Evolutionary conservation across 2,888 invertebrate genomes (phyloP), one percentile per base, ranked within the genome.

Genomic region (Halictus ligatus): DNA sequence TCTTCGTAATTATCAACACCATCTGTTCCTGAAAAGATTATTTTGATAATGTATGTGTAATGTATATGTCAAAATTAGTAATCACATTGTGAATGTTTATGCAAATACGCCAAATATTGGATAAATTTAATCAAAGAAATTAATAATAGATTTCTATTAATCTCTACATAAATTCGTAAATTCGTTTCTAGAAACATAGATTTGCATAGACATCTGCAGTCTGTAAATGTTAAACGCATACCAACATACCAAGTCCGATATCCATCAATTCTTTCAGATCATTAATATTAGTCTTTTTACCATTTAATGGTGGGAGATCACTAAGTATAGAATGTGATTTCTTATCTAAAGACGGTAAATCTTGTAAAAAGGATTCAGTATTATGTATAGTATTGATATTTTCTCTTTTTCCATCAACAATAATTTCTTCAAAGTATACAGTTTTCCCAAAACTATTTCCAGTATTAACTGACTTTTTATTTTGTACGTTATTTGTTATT

Each of bases 241-340:
- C 18, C 10, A 67, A 81, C 92, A 91, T 86, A 95, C 95, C 94
- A 58, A 94, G 89, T 40, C 93, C 92, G 78, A 94, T 93, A 81
- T 94, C 92, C 92, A 95, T 94, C 46, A 95, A 89, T 89, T 94
- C 93, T 81, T 95, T 95, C 40, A 95, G 86, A 85, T 95, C 95
- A 86, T 94, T 94, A 77, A 95, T 94, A 85, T 94, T 94, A 67
- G 94, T 90, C 82, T 94, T 95, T 89, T 94, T 94, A 60, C 94
- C 94, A 89, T 94, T 95, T 50, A 95, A 85, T 18, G 95, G 94
- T n/a, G 95, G 94, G 71, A 95, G 89, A 90, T 95, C 94, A 54
- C 92, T 88, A 84, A 95, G 94, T 91, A 94, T 93, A 81, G 95
- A 94, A 91, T 93, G 93, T 80, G 91, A 89, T 81, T 93, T 94